phyloP scores from a whole-genome alignment of 2,797 vertebrate genomes.

The Phalloptychus januarius region DNA sequence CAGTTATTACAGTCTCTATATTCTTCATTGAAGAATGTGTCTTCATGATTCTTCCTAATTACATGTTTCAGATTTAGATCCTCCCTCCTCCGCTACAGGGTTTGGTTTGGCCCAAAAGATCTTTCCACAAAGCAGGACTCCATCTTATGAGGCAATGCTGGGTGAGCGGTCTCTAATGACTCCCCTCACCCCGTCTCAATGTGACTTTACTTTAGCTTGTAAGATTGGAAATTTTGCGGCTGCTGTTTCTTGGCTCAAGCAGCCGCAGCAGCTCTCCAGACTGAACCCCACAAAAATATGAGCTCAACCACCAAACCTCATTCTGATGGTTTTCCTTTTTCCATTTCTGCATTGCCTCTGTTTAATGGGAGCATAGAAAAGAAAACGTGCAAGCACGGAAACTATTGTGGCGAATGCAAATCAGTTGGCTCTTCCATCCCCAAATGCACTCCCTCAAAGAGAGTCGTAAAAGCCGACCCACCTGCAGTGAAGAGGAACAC shows the following conservation, averaged over 20 bases:
- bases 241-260: conserved; percentile 62
- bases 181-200: conserved; percentile 18
- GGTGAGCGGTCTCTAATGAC: conserved; percentile 34
- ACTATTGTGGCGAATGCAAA: conserved; percentile 22
- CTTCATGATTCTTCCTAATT: conserved; percentile 27
- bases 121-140: conserved; percentile 16
- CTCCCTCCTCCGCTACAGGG: conserved; percentile 28
- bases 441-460: neutral
- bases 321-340: conserved; percentile 36
- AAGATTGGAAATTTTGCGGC: conserved; percentile 69
- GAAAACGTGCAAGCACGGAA: conserved; percentile 37
- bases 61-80: conserved; percentile 36
- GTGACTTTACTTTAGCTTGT: conserved; percentile 63
- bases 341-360: conserved; percentile 17
- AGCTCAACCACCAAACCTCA: conserved; percentile 23
- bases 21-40: conserved; percentile 12
- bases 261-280: conserved; percentile 51
- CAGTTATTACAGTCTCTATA: conserved; percentile 11
- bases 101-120: conserved; percentile 19
- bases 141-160: conserved; percentile 34
- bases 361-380: conserved; percentile 21
- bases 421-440: conserved; percentile 13
- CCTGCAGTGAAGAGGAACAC: conserved; percentile 85
- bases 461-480: conserved; percentile 41
- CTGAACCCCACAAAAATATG: conserved; percentile 62